Percentiles rank a stretch among this genome's conserved stretches.
These are phyloP conservation scores for Apamea epomidion DNA, from an alignment of 2,888 invertebrate species.

Conservation along the genomic window DNA sequence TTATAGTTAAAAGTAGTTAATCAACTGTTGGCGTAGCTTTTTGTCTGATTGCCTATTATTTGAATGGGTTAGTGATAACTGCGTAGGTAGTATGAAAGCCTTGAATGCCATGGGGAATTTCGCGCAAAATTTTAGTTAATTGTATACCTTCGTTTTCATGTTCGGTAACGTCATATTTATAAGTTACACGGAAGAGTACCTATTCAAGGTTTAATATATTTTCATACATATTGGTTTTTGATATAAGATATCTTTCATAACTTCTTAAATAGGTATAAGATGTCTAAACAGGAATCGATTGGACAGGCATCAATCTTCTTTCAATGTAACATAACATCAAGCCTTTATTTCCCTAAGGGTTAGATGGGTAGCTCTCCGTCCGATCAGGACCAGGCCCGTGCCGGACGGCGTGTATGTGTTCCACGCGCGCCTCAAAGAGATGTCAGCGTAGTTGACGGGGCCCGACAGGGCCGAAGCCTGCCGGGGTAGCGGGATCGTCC, in stretches of 20 bases:
- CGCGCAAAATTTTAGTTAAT: constrained; percentile 10
- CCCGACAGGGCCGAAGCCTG: no score
- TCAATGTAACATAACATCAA: background rate
- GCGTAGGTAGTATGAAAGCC: constrained; percentile 24
- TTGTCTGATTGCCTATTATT: constrained; percentile 51
- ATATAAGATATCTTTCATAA: background rate
- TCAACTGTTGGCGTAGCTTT: constrained; percentile 47
- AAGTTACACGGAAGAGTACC: background rate
- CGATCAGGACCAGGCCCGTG: no score
- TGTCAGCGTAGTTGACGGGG: no score
- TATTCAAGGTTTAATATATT: background rate
- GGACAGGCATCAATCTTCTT: background rate
- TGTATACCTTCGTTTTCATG: background rate
- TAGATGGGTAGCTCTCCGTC: no score
- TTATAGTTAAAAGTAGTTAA: constrained; percentile 57
- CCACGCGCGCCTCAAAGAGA: no score
- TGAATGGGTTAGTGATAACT: constrained; percentile 30
- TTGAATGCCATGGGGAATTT: constrained; percentile 12
- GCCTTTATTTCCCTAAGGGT: no score
- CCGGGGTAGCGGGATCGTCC: no score
- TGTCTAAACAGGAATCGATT: background rate
- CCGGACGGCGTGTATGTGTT: no score
- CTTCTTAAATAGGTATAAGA: background rate
- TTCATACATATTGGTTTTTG: background rate
- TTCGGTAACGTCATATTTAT: background rate